Evolutionary conservation across 2,797 vertebrate species (phyloP).

Genomic region (Hypotaenidia philippensis): DNA sequence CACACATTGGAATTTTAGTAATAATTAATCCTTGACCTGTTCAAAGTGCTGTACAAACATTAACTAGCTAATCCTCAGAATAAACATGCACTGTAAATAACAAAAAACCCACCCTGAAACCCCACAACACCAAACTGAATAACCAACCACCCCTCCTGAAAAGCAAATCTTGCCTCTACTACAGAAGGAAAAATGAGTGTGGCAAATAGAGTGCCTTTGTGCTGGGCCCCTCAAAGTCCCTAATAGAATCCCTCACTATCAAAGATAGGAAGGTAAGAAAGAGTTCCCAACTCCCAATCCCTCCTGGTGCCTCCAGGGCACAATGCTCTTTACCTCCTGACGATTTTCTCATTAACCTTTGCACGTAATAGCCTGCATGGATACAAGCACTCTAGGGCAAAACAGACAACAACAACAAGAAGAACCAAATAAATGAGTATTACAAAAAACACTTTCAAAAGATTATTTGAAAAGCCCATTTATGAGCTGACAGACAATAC

Average conservation of each 20-base stretch:
- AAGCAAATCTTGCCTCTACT: not conserved
- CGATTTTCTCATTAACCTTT: not conserved
- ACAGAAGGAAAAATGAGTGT: not conserved
- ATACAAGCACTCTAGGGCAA: not conserved
- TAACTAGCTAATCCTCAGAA: conserved; percentile 55
- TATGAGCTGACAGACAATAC: conserved; percentile 76
- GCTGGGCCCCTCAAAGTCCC: not conserved
- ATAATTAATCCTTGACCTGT: conserved; percentile 59
- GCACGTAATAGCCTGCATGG: not conserved
- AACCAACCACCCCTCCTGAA: not conserved
- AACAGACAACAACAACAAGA: not conserved
- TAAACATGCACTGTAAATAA: conserved; percentile 1
- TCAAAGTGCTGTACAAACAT: conserved; percentile 53
- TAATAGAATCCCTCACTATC: not conserved
- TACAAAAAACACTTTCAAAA: conserved; percentile 9
- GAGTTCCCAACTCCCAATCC: not conserved
- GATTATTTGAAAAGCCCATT: conserved; percentile 28
- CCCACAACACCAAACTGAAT: not conserved
- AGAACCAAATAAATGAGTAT: not conserved
- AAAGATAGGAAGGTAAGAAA: not conserved
- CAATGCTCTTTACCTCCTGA: not conserved
- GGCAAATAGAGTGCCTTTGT: not conserved
- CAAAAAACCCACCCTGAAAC: not conserved
- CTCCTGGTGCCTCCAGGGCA: not conserved
- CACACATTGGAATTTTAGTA: conserved; percentile 51